Base-by-base conservation (phyloP, 2,888 invertebrate species). In the Pseudococcus jackbeardsleyi region DNA sequence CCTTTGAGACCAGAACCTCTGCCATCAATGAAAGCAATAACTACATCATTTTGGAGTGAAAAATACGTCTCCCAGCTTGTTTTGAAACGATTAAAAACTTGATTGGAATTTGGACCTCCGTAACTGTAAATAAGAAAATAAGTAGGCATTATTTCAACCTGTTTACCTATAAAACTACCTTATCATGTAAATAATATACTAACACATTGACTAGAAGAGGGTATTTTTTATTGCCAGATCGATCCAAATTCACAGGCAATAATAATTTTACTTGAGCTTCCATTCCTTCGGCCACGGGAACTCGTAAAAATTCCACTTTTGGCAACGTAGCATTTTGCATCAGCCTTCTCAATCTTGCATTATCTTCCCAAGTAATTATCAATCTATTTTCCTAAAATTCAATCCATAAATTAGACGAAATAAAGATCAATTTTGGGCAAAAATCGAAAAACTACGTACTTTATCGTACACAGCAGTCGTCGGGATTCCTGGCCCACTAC, bases 51-150 rank as follows among this genome's bases (percentile, higher is more conserved):
- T 89, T 96, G 95, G 22, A 96, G 95, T 22, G 96, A 95, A 84
- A 99, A 93, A 90, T 97, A 98, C 64, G 96, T 95, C 89, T 96
- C 96, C 97, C 98, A 98, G 91, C 96, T 96, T 26, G 98, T 91
- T 89, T 93, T 93, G 93, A 96, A 98, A 91, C 94, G 94, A 90
- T 97, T 95, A 0, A 95, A 94, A 9, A 98, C 98, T 90, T 95
- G 94, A 90, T 95, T 96, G 0, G 97, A 95, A 91, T 97, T 97
- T 0, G 99, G 99, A 7, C 98, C 99, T 6, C 95, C 98, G 91
- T 99, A 97, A 7, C 96, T 97, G 87, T 33, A 33, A 33, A 33
- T 33, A 33, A 33, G 3, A 33, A 33, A 33, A 33, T 33, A 33
- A 33, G 26, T 33, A 3, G 26, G 26, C 3, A 33, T 33, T 2